Evolutionary conservation across 2,888 invertebrate species (phyloP), one percentile per base, ranked within the genome.

Genomic region (Lathronympha strigana): DNA sequence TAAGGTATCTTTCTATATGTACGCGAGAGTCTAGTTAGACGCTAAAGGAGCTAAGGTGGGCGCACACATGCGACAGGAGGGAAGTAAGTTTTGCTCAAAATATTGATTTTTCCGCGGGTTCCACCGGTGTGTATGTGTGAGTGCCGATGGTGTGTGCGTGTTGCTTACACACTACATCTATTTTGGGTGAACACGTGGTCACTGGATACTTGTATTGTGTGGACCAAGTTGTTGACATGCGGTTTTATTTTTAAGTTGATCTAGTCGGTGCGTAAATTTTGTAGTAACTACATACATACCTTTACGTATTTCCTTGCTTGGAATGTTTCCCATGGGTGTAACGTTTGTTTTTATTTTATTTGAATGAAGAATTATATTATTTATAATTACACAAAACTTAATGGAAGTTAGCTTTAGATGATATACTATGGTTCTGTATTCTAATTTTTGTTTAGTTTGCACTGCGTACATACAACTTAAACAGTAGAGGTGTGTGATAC

Each of bases 21-120:
- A 50, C 43, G 61, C 69, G 67, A 66, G 67, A 68, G 77, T 86
- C 71, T 69, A 77, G 69, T 82, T 74, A 84, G 84, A 69, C 61
- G 73, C 67, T 64, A 72, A 67, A 50, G 69, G 69, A 61, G 63
- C 66, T 71, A 75, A 77, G 77, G 81, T 73, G 75, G 70, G 83
- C 83, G 77, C 90, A 90, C 90, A 90, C 90, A 84, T 70, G 71
- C 74, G 76, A 76, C 80, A 73, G 84, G 82, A 84, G 88, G 91
- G 91, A 91, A 90, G 90, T 87, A 89, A 64, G 89, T 90, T 92
- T 90, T 90, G 91, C 90, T 92, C 88, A 90, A 90, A 92, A 91
- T 92, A 92, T 92, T 91, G 91, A 92, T 92, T 92, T 92, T 91
- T 90, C 90, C 86, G 86, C 86, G 81, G 83, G 86, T 78, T 77